These are phyloP conservation scores for Ectemnius cavifrons DNA, from an alignment of 2,888 invertebrate species.

Conservation along the genomic window DNA sequence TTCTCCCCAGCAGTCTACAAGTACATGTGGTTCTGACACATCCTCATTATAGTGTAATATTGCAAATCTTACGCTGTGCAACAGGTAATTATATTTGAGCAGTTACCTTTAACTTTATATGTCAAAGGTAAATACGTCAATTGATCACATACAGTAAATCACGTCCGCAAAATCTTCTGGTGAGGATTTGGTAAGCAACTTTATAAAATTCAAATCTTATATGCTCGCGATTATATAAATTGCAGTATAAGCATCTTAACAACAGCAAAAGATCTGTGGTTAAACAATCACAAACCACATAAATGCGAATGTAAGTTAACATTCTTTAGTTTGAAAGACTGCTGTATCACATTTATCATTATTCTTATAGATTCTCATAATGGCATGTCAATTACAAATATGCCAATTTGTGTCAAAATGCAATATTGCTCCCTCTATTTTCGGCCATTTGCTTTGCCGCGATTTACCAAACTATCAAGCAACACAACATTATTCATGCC, in stretches of 20 bases:
- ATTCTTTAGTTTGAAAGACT: constrained; percentile 54
- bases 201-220: constrained; percentile 3
- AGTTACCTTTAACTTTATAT: background rate
- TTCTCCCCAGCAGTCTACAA: background rate
- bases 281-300: constrained; percentile 23
- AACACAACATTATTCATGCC: constrained; percentile 36
- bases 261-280: constrained; percentile 18
- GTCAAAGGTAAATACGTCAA: background rate
- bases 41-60: constrained; percentile 52
- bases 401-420: constrained; percentile 25
- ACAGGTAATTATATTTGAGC: constrained; percentile 7
- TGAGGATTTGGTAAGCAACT: background rate
- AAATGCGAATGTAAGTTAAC: constrained; percentile 37
- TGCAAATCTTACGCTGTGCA: constrained; percentile 35
- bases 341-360: constrained; percentile 53
- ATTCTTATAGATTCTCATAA: constrained; percentile 44
- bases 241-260: constrained; percentile 10
- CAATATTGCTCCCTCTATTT: constrained; percentile 19
- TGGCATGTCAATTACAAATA: constrained; percentile 49
- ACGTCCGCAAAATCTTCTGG: background rate
- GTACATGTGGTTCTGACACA: constrained; percentile 14
- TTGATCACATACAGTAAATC: background rate
- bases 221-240: background rate
- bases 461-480: constrained; percentile 45
- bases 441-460: constrained; percentile 26